Evolutionary conservation across 2,797 vertebrate species (phyloP).

Genomic region (Apogon talboti): DNA sequence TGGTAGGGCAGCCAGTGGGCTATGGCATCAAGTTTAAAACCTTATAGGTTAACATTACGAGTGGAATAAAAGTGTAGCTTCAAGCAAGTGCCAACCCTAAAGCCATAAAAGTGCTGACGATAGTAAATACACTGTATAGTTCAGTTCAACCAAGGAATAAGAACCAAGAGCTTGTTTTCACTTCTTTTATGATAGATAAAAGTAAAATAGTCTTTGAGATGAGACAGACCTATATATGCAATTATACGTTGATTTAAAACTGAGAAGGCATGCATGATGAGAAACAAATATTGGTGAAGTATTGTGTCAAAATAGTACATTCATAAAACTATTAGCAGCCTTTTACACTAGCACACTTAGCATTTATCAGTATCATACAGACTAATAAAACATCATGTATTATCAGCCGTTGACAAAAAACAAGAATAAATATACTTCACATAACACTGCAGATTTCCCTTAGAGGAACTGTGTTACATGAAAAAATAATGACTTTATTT

Average conservation of each 20-base stretch:
- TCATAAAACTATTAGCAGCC: conserved; percentile 4
- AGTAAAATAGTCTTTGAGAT: conserved; percentile 13
- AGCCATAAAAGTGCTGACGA: conserved; percentile 57
- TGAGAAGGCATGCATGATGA: too few relatives aligned
- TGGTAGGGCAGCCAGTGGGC: conserved; percentile 48
- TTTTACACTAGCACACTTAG: neutral
- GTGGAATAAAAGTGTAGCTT: conserved; percentile 71
- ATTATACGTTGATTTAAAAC: conserved; percentile 3
- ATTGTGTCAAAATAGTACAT: neutral
- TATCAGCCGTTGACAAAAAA: too few relatives aligned
- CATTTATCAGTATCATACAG: neutral
- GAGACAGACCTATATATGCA: conserved; percentile 6
- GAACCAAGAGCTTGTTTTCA: conserved; percentile 26
- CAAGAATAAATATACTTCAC: too few relatives aligned
- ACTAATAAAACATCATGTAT: too few relatives aligned
- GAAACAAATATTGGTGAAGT: too few relatives aligned
- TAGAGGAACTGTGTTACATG: conserved; percentile 7
- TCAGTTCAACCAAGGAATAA: conserved; percentile 21
- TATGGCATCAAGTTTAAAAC: conserved; percentile 53
- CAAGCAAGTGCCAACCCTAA: conserved; percentile 49
- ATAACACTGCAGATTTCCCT: neutral
- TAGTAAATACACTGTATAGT: conserved; percentile 32
- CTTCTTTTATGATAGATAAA: conserved; percentile 16
- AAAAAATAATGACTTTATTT: conserved; percentile 28
- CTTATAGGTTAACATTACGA: conserved; percentile 67